Evolutionary conservation across 2,888 invertebrate species (phyloP).

Genomic region (Mycalesis mineus): DNA sequence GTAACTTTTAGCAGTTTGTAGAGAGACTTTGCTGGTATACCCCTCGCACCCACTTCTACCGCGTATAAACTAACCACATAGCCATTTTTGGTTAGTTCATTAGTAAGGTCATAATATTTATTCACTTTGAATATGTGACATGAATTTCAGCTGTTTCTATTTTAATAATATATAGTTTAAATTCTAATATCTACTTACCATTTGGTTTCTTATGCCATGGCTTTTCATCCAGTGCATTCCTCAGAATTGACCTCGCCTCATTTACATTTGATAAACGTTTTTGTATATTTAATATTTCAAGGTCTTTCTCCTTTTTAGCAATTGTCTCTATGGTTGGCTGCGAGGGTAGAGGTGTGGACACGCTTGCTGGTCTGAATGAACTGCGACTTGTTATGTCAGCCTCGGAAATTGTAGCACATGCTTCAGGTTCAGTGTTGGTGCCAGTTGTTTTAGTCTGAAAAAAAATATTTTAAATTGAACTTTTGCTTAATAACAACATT

Average conservation of each 20-base stretch:
- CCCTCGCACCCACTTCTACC: too few relatives aligned
- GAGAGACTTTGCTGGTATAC: too few relatives aligned
- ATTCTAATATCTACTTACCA: slow-evolving; percentile 27
- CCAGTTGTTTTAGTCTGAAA: slow-evolving; percentile 38
- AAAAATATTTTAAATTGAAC: neutral
- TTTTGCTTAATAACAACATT: too few relatives aligned
- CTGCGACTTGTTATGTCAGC: slow-evolving; percentile 37
- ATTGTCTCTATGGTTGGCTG: slow-evolving; percentile 36
- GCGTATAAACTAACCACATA: too few relatives aligned
- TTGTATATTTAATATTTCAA: slow-evolving; percentile 35
- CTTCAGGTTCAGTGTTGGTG: slow-evolving; percentile 37
- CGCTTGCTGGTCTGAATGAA: slow-evolving; percentile 38
- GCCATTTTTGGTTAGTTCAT: too few relatives aligned
- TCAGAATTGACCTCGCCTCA: slow-evolving; percentile 38
- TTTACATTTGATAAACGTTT: slow-evolving; percentile 40
- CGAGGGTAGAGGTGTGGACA: slow-evolving; percentile 38
- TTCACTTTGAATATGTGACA: too few relatives aligned
- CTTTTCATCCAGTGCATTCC: slow-evolving; percentile 47
- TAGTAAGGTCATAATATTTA: too few relatives aligned
- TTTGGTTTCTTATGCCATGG: slow-evolving; percentile 8
- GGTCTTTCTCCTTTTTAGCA: slow-evolving; percentile 37
- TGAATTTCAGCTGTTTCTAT: too few relatives aligned
- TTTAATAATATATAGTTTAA: too few relatives aligned
- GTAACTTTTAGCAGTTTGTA: too few relatives aligned
- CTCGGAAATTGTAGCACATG: slow-evolving; percentile 36